A percentile compares a stretch with the other conserved stretches of the same genome.
phyloP scores from a whole-genome alignment of 2,113 vertebrate genomes.

The Astur gentilis region DNA sequence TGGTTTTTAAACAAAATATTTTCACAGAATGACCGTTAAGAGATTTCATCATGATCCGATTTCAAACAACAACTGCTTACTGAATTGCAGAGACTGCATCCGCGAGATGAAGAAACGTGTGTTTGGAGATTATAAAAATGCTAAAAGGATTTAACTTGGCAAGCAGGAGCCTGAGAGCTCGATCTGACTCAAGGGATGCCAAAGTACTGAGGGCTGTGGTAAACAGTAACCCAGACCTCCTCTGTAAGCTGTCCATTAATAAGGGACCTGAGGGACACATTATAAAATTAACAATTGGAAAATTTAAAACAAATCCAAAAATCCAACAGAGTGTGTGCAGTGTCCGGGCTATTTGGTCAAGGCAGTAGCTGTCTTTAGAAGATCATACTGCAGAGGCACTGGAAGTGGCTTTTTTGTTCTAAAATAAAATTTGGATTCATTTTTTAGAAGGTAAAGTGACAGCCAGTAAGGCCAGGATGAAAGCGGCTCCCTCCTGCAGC shows the following conservation, averaged over 20 bases:
- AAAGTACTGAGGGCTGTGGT: conserved; percentile 39
- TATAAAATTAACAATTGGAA: conserved; percentile 58
- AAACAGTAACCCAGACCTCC: conserved; percentile 51
- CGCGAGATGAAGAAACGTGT: neutral
- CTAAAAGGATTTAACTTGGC: conserved; percentile 54
- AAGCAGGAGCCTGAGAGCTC: neutral
- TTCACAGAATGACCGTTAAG: conserved; percentile 18
- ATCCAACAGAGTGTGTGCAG: neutral
- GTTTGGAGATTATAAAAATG: conserved; percentile 56
- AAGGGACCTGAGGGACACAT: conserved; percentile 27
- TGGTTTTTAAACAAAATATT: conserved; percentile 64
- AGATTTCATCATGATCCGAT: conserved; percentile 53
- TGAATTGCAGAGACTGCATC: neutral
- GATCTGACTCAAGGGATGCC: conserved; percentile 24
- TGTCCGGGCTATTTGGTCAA: neutral
- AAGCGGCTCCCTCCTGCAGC: neutral
- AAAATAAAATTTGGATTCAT: neutral
- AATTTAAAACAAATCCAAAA: neutral
- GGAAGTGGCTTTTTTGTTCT: neutral
- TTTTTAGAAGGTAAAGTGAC: neutral
- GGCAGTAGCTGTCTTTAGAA: neutral
- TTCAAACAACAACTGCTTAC: conserved; percentile 33
- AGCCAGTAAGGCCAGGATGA: neutral
- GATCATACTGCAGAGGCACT: neutral
- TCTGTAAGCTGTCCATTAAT: conserved; percentile 42